Base-by-base conservation (phyloP, 2,888 invertebrate species). In the Galerucella nymphaeae region DNA sequence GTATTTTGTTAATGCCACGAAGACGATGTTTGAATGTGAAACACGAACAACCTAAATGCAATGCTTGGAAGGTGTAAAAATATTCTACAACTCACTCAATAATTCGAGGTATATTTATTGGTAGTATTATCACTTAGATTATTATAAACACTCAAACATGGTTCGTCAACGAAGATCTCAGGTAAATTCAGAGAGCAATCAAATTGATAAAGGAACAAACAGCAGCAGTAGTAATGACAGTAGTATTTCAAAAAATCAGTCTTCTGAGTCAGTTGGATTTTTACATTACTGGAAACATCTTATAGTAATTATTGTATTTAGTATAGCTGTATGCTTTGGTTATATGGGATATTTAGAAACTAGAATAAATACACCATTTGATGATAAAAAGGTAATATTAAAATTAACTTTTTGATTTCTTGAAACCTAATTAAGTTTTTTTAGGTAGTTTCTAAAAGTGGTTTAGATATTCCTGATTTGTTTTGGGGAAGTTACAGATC, bases 401-500 rank as follows among this genome's bases (percentile, higher is more conserved):
- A 16, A 18, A 76, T 63, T 58, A 42, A 41, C 30, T 64, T 20
- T 13, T 23, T 48, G n/a, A 6, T 20, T 23, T 9, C 16, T 45
- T 59, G 48, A 57, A 20, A 42, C 45, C 1, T 41, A 62, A 10
- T 42, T 11, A 16, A 38, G 10, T 10, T 41, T 70, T n/a, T 80
- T 38, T 73, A 94, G 93, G 92, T 95, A 78, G 94, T 96, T 0
- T 83, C 87, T 65, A 88, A 89, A 66, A 88, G 90, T n/a, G 94
- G 94, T 0, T 83, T 94, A 55, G 91, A 92, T 64, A 90, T 93
- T 2, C 92, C 93, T 0, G 93, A 94, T 13, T 89, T 93, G 57
- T 96, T 93, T 87, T 99, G 99, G 99, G 99, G 99, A 10, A 92
- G 94, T 0, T 99, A 98, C 85, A 87, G 97, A 30, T 93, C 97